Evolutionary conservation across 2,113 vertebrate species (phyloP).

Genomic region (Austrofundulus limnaeus): DNA sequence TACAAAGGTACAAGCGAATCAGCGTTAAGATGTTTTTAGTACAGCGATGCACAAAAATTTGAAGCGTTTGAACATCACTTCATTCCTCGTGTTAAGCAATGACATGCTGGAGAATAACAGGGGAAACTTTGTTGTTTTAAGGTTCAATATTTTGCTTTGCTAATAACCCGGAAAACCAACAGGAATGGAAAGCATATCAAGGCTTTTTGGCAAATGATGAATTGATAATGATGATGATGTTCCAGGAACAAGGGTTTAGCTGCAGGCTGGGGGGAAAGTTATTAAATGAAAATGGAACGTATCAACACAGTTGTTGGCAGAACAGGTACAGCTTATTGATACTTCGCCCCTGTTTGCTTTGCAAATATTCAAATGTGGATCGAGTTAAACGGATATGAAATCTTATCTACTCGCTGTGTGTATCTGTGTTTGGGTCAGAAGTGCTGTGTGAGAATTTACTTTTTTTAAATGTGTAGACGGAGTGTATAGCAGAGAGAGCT

Average conservation of each 20-base stretch:
- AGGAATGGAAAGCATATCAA: background rate
- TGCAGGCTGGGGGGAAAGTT: slow-evolving; percentile 9
- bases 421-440: background rate
- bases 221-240: background rate
- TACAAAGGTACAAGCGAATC: no score
- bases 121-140: slow-evolving; percentile 2
- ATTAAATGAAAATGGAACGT: background rate
- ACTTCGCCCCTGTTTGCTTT: background rate
- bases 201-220: background rate
- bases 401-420: background rate
- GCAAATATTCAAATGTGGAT: background rate
- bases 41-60: no score
- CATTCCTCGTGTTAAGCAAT: background rate
- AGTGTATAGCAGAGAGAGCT: no score
- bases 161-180: slow-evolving; percentile 1
- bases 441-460: background rate
- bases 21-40: no score
- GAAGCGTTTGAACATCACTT: background rate
- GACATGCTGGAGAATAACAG: background rate
- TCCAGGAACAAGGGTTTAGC: slow-evolving; percentile 14
- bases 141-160: background rate
- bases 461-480: slow-evolving; percentile 8
- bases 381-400: background rate
- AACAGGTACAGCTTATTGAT: slow-evolving; percentile 4
- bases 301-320: background rate